phyloP scores from a whole-genome alignment of 1,140 invertebrate species.

The Panonychus citri region DNA sequence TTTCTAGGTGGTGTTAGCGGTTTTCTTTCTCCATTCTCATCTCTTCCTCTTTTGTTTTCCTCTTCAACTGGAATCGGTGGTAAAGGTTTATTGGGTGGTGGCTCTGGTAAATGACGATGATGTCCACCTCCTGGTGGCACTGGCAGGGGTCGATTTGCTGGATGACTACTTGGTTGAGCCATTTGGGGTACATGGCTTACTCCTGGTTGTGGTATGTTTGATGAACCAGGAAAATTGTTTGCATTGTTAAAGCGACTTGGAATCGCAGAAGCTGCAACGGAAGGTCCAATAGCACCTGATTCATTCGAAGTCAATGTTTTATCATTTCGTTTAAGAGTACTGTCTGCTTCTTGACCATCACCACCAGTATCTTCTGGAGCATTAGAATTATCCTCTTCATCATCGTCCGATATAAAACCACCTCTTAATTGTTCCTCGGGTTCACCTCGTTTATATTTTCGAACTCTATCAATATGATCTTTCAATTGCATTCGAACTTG shows the following conservation, averaged over 20 bases:
- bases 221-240: not conserved
- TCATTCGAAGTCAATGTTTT: conserved; percentile 1
- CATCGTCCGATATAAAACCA: conserved; percentile 22
- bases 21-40: conserved; percentile 21
- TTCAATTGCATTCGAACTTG: conserved; percentile 95
- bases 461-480: conserved; percentile 89
- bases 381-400: conserved; percentile 20
- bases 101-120: conserved; percentile 35
- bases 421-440: conserved; percentile 19
- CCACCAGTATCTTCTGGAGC: conserved; percentile 3
- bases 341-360: conserved; percentile 6
- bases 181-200: not conserved
- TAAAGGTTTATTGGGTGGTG: conserved; percentile 44
- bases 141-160: conserved; percentile 63
- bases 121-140: conserved; percentile 43
- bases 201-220: not conserved
- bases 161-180: conserved; percentile 28
- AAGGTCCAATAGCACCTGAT: not conserved
- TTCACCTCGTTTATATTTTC: conserved; percentile 16
- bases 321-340: conserved; percentile 12
- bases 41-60: conserved; percentile 17
- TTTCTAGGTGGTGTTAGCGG: conserved; percentile 29
- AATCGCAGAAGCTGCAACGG: too few species aligned
- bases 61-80: conserved; percentile 56
- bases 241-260: not conserved